These are phyloP conservation scores for Lordiphosa stackelbergi DNA, from an alignment of 1,140 invertebrate species.

Conservation along the genomic window DNA sequence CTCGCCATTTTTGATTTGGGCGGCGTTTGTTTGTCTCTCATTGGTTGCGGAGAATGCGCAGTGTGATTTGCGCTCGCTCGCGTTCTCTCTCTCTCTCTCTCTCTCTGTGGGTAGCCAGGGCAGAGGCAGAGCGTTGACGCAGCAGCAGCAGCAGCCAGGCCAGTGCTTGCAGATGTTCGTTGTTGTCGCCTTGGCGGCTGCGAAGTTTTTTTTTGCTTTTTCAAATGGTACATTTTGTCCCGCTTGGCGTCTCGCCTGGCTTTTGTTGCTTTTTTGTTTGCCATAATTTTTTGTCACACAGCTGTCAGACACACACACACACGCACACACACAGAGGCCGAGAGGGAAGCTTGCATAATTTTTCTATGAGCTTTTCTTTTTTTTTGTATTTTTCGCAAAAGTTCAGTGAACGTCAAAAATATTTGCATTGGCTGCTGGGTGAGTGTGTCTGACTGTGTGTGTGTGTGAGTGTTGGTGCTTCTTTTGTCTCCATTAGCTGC, in stretches of 20 bases:
- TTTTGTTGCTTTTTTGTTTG: slow-evolving; percentile 56
- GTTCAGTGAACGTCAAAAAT: slow-evolving; percentile 76
- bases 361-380: slow-evolving; percentile 26
- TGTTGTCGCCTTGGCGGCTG: slow-evolving; percentile 53
- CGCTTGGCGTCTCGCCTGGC: slow-evolving; percentile 43
- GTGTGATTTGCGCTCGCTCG: slow-evolving; percentile 10
- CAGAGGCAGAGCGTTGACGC: not conserved
- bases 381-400: slow-evolving; percentile 46
- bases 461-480: slow-evolving; percentile 21
- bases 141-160: slow-evolving; percentile 4
- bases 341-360: slow-evolving; percentile 63
- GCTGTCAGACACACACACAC: slow-evolving; percentile 58
- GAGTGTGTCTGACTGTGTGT: slow-evolving; percentile 3
- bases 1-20: slow-evolving; percentile 76
- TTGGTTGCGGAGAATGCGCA: slow-evolving; percentile 62
- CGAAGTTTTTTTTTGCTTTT: slow-evolving; percentile 31
- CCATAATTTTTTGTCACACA: slow-evolving; percentile 73
- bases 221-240: slow-evolving; percentile 24
- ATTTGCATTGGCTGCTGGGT: slow-evolving; percentile 57
- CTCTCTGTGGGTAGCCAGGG: slow-evolving; percentile 4
- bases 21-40: slow-evolving; percentile 67
- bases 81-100: slow-evolving; percentile 4
- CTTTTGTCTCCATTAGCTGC: slow-evolving; percentile 49
- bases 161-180: slow-evolving; percentile 62
- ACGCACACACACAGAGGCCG: slow-evolving; percentile 10